A percentile compares a stretch with the other conserved stretches of the same genome.
Evolutionary conservation across 2,888 invertebrate genomes (phyloP).

Genomic region (Chrysomela aeneicollis): DNA sequence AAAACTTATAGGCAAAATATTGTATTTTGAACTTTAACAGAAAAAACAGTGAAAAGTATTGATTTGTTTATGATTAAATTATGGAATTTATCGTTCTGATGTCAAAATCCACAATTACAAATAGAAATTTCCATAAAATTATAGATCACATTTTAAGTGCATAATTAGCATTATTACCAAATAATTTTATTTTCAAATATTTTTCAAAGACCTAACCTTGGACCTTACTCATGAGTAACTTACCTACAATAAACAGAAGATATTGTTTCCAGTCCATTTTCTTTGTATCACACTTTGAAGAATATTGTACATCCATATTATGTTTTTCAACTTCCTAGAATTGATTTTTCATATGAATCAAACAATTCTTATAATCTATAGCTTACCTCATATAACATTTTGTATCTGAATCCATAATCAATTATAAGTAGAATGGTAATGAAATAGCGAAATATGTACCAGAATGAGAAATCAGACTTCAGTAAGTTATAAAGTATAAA

Average conservation of each 20-base stretch:
- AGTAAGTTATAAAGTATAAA: conserved; percentile 40
- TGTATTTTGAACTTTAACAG: no score
- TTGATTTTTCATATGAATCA: background rate
- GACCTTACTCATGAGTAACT: conserved; percentile 21
- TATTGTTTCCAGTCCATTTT: conserved; percentile 44
- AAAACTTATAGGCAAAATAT: no score
- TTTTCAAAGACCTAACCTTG: background rate
- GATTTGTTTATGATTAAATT: no score
- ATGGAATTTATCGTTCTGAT: no score
- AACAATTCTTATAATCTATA: background rate
- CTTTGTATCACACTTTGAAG: conserved; percentile 38
- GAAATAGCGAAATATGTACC: conserved; percentile 41
- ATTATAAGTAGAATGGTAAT: conserved; percentile 36
- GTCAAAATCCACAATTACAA: no score
- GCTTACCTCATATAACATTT: conserved; percentile 41
- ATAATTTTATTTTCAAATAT: background rate
- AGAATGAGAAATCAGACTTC: conserved; percentile 39
- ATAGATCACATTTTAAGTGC: no score
- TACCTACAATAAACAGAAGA: conserved; percentile 38
- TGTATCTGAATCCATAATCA: conserved; percentile 43
- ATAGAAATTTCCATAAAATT: no score
- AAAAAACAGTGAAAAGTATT: no score
- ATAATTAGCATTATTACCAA: no score
- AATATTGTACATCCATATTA: conserved; percentile 40
- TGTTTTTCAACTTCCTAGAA: conserved; percentile 45